phyloP scores from a whole-genome alignment of 2,113 vertebrate genomes.

The Salvelinus fontinalis region DNA sequence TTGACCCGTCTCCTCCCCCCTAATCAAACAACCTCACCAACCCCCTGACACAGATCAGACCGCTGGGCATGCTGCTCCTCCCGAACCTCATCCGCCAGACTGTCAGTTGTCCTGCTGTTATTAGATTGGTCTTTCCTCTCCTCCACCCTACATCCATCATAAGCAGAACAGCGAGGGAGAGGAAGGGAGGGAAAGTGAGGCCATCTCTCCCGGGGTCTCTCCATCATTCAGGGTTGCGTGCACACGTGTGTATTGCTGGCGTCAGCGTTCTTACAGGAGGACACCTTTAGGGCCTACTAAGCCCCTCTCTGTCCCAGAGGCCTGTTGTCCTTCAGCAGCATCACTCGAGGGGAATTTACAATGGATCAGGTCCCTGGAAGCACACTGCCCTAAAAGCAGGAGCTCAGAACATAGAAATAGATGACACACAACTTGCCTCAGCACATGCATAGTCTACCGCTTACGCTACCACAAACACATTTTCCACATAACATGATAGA shows the following conservation, averaged over 20 bases:
- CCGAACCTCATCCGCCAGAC: too few species aligned
- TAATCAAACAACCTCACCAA: not conserved
- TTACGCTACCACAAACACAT: too few species aligned
- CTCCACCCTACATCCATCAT: not conserved
- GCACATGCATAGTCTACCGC: too few species aligned
- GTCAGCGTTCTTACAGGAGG: not conserved
- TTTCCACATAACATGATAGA: too few species aligned
- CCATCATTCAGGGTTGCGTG: not conserved
- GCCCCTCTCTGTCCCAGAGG: too few species aligned
- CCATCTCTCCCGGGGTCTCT: not conserved
- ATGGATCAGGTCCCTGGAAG: too few species aligned
- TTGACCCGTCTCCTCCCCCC: not conserved
- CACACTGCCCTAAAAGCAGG: too few species aligned
- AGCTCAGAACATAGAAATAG: too few species aligned
- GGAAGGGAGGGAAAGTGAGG: not conserved
- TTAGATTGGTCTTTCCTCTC: not conserved
- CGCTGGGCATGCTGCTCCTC: not conserved
- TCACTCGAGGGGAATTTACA: too few species aligned
- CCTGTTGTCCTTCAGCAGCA: too few species aligned
- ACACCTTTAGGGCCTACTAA: not conserved
- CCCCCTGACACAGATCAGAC: not conserved
- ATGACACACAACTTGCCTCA: too few species aligned
- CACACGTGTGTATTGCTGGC: not conserved
- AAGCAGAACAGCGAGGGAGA: not conserved
- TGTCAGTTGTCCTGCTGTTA: too few species aligned